Evolutionary conservation across 1,140 invertebrate genomes (phyloP).

Genomic region (Nylanderia fulva): DNA sequence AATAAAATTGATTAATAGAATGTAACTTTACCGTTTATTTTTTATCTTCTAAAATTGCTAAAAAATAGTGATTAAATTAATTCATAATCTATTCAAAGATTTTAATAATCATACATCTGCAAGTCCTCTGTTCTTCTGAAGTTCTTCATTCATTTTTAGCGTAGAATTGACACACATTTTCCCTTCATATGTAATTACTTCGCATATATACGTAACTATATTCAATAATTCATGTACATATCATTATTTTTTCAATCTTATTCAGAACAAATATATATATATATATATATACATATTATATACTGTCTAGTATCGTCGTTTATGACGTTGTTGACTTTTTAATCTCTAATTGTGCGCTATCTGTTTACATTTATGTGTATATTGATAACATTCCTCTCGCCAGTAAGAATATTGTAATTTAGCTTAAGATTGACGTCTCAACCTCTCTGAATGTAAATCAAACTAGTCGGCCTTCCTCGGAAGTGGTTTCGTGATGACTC

Average conservation of each 20-base stretch:
- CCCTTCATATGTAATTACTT: not conserved
- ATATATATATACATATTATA: too few relatives aligned
- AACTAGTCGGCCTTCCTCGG: constrained; percentile 43
- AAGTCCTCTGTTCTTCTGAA: not conserved
- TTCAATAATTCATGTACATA: constrained; percentile 17
- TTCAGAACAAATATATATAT: too few relatives aligned
- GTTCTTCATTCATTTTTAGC: not conserved
- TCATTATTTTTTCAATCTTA: not conserved
- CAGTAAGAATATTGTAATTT: constrained; percentile 35
- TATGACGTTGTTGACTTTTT: not conserved
- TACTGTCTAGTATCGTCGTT: not conserved
- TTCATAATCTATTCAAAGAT: not conserved
- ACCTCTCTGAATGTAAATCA: constrained; percentile 31
- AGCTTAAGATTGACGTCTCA: not conserved
- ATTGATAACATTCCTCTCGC: not conserved
- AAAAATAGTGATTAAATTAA: not conserved
- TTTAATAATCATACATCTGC: constrained; percentile 1
- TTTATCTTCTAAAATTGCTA: not conserved
- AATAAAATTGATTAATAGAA: too few relatives aligned
- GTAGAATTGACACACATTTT: not conserved
- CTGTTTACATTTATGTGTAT: constrained; percentile 33
- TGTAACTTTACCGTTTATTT: not conserved
- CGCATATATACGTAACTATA: not conserved
- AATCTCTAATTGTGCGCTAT: not conserved
- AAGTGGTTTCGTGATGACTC: constrained; percentile 44